These are phyloP conservation scores for Xiphydria camelus DNA, from an alignment of 2,888 invertebrate species.

Conservation along the genomic window DNA sequence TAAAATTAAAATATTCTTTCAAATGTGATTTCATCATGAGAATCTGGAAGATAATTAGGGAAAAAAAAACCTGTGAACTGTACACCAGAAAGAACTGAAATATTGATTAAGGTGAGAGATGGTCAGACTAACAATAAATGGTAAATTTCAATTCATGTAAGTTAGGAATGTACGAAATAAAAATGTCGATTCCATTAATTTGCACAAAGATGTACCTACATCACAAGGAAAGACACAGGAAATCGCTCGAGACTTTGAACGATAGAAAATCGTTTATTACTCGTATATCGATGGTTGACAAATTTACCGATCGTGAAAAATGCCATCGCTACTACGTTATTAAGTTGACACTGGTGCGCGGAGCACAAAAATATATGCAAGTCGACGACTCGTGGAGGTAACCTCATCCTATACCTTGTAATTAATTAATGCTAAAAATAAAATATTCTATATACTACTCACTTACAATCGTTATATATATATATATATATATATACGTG, in stretches of 20 bases:
- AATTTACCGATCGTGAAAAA: conserved; percentile 3
- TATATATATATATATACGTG: conserved; percentile 8
- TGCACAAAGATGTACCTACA: too few species aligned
- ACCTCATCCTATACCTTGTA: conserved; percentile 4
- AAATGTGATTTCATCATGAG: too few species aligned
- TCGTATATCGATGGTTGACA: conserved; percentile 6
- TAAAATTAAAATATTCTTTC: too few species aligned
- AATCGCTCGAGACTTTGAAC: conserved; percentile 10
- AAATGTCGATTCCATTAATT: too few species aligned
- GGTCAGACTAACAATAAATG: too few species aligned
- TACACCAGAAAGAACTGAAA: too few species aligned
- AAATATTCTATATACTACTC: conserved; percentile 7
- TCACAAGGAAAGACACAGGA: neutral
- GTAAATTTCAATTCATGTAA: too few species aligned
- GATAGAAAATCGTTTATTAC: conserved; percentile 27
- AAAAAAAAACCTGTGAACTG: too few species aligned
- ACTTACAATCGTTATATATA: conserved; percentile 1
- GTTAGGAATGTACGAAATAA: too few species aligned
- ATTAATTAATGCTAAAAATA: neutral
- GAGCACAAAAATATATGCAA: conserved; percentile 8
- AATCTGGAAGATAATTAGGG: too few species aligned
- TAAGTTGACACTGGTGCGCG: neutral
- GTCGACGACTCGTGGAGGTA: conserved; percentile 10
- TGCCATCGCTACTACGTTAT: neutral
- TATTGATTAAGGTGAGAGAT: too few species aligned